These are phyloP conservation scores for Hipposideros armiger DNA, from an alignment of 2,113 vertebrate genomes.

Conservation along the genomic window DNA sequence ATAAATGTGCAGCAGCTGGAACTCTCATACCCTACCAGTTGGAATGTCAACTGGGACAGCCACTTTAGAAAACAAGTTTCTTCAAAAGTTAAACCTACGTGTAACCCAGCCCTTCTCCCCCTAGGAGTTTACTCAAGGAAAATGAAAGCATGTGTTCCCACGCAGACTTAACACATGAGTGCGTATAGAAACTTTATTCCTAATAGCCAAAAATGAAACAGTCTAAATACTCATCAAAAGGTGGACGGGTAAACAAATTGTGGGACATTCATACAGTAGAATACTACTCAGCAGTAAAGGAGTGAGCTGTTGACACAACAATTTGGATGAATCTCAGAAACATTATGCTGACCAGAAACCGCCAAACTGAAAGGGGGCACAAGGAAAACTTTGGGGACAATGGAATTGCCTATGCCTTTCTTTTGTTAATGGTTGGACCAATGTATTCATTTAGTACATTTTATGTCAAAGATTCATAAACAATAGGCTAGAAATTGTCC, in stretches of 20 bases:
- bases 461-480: conserved; percentile 71
- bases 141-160: not conserved
- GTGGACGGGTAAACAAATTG: not conserved
- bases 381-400: not conserved
- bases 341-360: not conserved
- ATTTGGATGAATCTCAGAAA: conserved; percentile 7
- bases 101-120: not conserved
- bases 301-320: not conserved
- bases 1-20: not conserved
- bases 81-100: not conserved
- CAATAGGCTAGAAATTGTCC: conserved; percentile 71
- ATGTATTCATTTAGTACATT: conserved; percentile 36
- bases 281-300: not conserved
- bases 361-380: not conserved
- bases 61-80: not conserved
- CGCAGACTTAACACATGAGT: not conserved
- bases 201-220: not conserved
- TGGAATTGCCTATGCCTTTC: not conserved
- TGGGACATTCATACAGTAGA: not conserved
- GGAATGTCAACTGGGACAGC: not conserved
- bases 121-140: not conserved
- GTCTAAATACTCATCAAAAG: not conserved
- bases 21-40: not conserved
- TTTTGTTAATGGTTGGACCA: not conserved
- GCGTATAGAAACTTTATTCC: not conserved